phyloP scores from a whole-genome alignment of 1,140 invertebrate species.

The Drosophila varians region DNA sequence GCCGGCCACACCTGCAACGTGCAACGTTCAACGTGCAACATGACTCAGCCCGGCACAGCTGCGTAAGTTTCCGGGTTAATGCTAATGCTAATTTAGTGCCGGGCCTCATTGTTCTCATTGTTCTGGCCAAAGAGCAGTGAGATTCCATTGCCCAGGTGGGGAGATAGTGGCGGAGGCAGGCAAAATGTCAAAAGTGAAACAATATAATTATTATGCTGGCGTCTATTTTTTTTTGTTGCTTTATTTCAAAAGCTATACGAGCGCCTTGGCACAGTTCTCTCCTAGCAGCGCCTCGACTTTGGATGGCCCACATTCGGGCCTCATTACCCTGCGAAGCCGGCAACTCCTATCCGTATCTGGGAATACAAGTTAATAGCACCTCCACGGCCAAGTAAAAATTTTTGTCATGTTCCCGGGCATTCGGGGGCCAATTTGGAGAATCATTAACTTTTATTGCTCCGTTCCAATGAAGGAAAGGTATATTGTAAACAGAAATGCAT shows the following conservation, averaged over 20 bases:
- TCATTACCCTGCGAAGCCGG: slow-evolving; percentile 23
- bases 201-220: slow-evolving; percentile 59
- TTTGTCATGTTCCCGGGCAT: slow-evolving; percentile 44
- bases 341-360: slow-evolving; percentile 30
- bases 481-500: background rate
- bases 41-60: slow-evolving; percentile 36
- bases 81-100: slow-evolving; percentile 69
- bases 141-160: slow-evolving; percentile 55
- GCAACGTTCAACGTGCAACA: slow-evolving; percentile 30
- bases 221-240: background rate
- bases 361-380: slow-evolving; percentile 40
- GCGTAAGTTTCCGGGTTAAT: slow-evolving; percentile 74
- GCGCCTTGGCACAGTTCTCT: slow-evolving; percentile 54
- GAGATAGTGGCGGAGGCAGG: slow-evolving; percentile 38
- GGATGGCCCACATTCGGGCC: slow-evolving; percentile 39
- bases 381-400: slow-evolving; percentile 3
- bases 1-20: slow-evolving; percentile 60
- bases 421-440: slow-evolving; percentile 60
- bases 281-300: slow-evolving; percentile 21
- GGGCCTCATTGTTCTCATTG: slow-evolving; percentile 57
- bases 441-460: slow-evolving; percentile 69
- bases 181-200: slow-evolving; percentile 73
- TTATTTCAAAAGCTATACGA: slow-evolving; percentile 8
- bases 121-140: slow-evolving; percentile 16
- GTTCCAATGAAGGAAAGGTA: slow-evolving; percentile 54